Conservation (phyloP, 2,113 vertebrate genomes). For the Takifugu bimaculatus region DNA sequence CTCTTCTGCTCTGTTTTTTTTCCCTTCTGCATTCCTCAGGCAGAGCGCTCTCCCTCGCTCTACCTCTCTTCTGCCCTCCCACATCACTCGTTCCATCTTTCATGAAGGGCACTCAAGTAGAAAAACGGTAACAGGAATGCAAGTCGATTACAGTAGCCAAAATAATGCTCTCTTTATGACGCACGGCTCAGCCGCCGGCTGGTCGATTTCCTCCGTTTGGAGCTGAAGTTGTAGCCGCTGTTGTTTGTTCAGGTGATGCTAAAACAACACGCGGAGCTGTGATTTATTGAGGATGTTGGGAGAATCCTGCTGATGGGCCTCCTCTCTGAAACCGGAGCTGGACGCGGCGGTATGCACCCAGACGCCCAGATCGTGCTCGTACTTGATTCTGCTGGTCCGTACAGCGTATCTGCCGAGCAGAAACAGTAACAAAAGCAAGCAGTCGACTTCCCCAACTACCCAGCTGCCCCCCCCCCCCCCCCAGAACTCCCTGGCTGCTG, state of each 20-base stretch:
- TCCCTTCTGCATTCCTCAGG: constrained; percentile 61
- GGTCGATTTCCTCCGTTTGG: constrained; percentile 23
- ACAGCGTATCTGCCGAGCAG: no score
- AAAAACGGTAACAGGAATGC: constrained; percentile 64
- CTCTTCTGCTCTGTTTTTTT: constrained; percentile 50
- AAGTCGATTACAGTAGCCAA: constrained; percentile 55
- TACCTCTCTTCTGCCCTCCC: constrained; percentile 20
- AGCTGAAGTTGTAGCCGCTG: constrained; percentile 18
- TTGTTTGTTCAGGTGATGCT: background rate
- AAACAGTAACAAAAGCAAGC: no score
- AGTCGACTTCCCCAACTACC: no score
- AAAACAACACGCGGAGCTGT: constrained; percentile 21
- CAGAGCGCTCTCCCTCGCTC: constrained; percentile 10
- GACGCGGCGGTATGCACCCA: constrained; percentile 9
- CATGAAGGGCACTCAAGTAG: constrained; percentile 50
- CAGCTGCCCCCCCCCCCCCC: background rate
- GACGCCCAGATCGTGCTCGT: background rate
- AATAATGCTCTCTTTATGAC: constrained; percentile 58
- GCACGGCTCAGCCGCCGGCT: constrained; percentile 20
- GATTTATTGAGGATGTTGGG: constrained; percentile 41
- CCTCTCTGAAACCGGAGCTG: constrained; percentile 38
- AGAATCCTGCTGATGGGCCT: constrained; percentile 20
- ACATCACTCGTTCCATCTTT: constrained; percentile 28
- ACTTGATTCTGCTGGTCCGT: background rate
- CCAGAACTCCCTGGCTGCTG: constrained; percentile 1